A percentile compares a stretch with the other conserved stretches of the same genome.
Evolutionary conservation across 2,888 invertebrate species (phyloP).

Genomic region (Cryptosula pallasiana): DNA sequence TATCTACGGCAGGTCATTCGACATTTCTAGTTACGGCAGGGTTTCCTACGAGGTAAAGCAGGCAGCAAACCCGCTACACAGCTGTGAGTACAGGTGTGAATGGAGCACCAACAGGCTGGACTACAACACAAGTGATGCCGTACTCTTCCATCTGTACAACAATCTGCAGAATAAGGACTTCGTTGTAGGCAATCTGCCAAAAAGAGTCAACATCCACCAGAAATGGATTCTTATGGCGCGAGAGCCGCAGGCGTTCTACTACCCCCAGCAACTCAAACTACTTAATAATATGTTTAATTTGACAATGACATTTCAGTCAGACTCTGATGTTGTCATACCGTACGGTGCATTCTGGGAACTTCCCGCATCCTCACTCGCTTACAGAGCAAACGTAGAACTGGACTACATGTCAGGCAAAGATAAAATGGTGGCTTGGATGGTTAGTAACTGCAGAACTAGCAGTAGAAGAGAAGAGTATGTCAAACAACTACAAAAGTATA

Average conservation of each 20-base stretch:
- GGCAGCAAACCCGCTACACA: neutral
- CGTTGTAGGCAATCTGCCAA: neutral
- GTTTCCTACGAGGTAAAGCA: neutral
- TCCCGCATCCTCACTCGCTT: neutral
- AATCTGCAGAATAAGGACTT: constrained; percentile 8
- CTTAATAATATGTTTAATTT: neutral
- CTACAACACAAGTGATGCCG: neutral
- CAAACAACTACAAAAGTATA: neutral
- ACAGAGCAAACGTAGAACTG: neutral
- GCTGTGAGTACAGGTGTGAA: neutral
- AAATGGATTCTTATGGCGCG: constrained; percentile 2
- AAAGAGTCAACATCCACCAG: neutral
- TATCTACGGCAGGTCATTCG: neutral
- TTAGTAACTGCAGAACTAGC: constrained; percentile 16
- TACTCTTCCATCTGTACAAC: constrained; percentile 21
- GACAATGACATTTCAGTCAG: constrained; percentile 11
- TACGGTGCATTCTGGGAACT: neutral
- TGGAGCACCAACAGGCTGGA: constrained; percentile 3
- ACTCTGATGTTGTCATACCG: constrained; percentile 8
- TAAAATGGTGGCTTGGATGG: neutral
- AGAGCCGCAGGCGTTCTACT: constrained; percentile 3
- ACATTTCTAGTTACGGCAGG: neutral
- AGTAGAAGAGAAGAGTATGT: constrained; percentile 4
- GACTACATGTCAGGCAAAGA: neutral
- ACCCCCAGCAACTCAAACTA: neutral